Base-by-base conservation (phyloP, 2,888 invertebrate genomes). In the Melipona beecheii region DNA sequence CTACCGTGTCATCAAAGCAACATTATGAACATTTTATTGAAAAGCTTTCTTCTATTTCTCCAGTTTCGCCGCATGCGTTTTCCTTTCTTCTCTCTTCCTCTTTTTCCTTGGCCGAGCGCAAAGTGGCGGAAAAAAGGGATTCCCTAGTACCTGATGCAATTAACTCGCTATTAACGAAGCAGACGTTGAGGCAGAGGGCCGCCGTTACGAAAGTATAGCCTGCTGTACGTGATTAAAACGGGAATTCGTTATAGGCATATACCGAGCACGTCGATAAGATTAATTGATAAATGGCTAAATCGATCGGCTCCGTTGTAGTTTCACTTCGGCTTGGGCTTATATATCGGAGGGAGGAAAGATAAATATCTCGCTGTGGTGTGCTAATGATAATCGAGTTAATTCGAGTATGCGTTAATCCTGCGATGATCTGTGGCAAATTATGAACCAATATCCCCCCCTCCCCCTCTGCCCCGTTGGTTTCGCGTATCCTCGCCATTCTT, bases 211-310 rank as follows among this genome's bases (percentile, higher is more conserved):
- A 90, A 88, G 85, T 90, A 89, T 85, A 83, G 86, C 82, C 79
- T 66, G 83, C 85, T 85, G 89, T 86, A 88, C 87, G 90, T 87
- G 91, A 90, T 90, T 91, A 90, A 91, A 91, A 83, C 84, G 87
- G 84, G 88, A 87, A 89, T 89, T 89, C 88, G 91, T 89, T 90
- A 87, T 78, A 84, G 83, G 86, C 85, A 81, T 85, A 86, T 85
- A 86, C 80, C 88, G 85, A 84, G 65, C 81, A 78, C 82, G 88
- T 84, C 89, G 91, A 91, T 91, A 91, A 91, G 91, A 91, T 91
- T 91, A 91, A 91, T 91, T 91, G 91, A 91, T 91, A 90, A 91
- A 87, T 86, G 87, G 88, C 71, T 84, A 83, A 90, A 91, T 89
- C 89, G 88, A 90, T 88, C 86, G 80, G 84, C 84, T 80, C 80